phyloP scores from a whole-genome alignment of 2,888 invertebrate species.

The Bombylius major region DNA sequence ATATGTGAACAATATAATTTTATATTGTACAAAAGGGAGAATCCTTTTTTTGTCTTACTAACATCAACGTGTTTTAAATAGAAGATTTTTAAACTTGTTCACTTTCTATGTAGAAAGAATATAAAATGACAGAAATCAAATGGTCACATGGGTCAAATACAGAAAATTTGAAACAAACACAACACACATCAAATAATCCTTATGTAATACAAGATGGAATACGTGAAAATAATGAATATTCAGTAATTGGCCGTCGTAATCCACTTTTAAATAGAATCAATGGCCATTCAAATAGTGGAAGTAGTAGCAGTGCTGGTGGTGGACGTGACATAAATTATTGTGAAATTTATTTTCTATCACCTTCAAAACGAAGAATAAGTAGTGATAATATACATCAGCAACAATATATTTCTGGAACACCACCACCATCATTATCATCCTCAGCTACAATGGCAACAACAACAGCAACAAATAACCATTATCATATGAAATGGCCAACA shows the following conservation, averaged over 20 bases:
- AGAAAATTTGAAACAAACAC: background rate
- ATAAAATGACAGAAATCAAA: conserved; percentile 7
- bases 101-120: background rate
- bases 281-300: conserved; percentile 22
- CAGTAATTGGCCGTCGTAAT: background rate
- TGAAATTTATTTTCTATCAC: conserved; percentile 33
- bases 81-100: too few species aligned
- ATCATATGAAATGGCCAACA: background rate
- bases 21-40: too few species aligned
- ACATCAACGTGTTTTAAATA: too few species aligned
- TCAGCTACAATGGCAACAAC: conserved; percentile 9
- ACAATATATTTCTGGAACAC: too few species aligned
- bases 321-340: conserved; percentile 17
- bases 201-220: background rate
- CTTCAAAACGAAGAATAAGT: conserved; percentile 29
- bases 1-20: too few species aligned
- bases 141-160: background rate
- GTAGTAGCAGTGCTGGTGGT: conserved; percentile 26
- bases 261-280: conserved; percentile 13
- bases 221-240: background rate
- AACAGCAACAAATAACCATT: background rate
- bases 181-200: background rate
- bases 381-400: conserved; percentile 5
- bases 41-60: too few species aligned
- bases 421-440: too few species aligned